These are phyloP conservation scores for Oligia fasciuncula DNA, from an alignment of 2,888 invertebrate genomes.

Conservation along the genomic window DNA sequence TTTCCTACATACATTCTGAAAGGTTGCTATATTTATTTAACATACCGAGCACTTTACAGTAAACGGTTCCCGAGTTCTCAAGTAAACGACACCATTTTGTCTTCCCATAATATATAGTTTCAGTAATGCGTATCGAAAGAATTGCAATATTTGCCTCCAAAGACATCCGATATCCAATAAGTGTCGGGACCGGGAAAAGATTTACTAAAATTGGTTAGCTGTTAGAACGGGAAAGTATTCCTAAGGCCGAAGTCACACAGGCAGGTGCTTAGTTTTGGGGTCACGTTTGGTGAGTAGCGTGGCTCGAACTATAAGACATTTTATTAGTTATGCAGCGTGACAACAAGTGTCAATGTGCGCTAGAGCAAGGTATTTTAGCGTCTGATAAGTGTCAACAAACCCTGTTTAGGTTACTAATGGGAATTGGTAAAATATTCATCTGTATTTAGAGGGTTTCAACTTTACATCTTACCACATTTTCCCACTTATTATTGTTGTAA, in stretches of 20 bases:
- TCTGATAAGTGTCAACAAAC: neutral
- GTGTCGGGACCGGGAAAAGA: constrained; percentile 42
- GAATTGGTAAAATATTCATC: neutral
- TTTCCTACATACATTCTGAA: neutral
- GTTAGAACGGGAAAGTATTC: constrained; percentile 23
- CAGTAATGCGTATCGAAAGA: constrained; percentile 30
- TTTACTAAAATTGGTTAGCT: constrained; percentile 33
- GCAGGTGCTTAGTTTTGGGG: neutral
- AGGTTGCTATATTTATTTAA: constrained; percentile 27
- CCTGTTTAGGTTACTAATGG: no score
- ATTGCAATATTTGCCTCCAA: constrained; percentile 49
- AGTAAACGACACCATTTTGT: constrained; percentile 23
- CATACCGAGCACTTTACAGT: constrained; percentile 4
- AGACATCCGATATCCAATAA: constrained; percentile 56
- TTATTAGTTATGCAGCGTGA: neutral
- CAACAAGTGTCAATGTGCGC: neutral
- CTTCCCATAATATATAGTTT: constrained; percentile 18
- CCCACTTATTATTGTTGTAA: neutral
- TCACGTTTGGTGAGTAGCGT: neutral
- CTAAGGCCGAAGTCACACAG: neutral
- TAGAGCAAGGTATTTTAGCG: neutral
- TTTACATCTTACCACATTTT: neutral
- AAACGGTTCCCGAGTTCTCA: neutral
- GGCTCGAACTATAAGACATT: neutral
- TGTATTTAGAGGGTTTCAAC: neutral